These are phyloP conservation scores for Lagopus muta DNA, from an alignment of 2,113 vertebrate species.

Conservation along the genomic window DNA sequence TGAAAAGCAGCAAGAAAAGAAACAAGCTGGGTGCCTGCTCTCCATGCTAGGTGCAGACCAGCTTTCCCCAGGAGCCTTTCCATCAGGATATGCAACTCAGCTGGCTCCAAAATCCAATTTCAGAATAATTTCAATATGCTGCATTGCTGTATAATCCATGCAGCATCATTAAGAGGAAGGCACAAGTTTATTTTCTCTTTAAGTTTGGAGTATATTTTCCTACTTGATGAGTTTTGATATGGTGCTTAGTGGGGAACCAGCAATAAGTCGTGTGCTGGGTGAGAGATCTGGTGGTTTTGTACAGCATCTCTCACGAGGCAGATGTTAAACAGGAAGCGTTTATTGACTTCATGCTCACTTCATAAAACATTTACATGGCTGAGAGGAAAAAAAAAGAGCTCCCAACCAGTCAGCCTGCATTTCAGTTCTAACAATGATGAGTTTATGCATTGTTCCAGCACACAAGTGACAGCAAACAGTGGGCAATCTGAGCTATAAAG, in stretches of 20 bases:
- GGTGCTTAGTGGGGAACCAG: conserved; percentile 19
- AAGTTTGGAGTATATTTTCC: not conserved
- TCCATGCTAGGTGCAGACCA: not conserved
- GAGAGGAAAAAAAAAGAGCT: conserved; percentile 13
- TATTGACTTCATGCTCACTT: conserved; percentile 61
- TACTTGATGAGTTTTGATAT: conserved; percentile 1
- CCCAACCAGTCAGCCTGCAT: not conserved
- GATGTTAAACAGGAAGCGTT: conserved; percentile 45
- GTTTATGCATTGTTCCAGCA: conserved; percentile 9
- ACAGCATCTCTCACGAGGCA: conserved; percentile 38
- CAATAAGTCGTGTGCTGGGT: not conserved
- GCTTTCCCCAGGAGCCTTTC: not conserved
- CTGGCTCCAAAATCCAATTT: conserved; percentile 13
- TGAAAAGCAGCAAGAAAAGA: not conserved
- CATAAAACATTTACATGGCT: conserved; percentile 36
- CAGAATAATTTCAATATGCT: not conserved
- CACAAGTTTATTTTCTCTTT: not conserved
- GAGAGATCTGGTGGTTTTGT: conserved; percentile 19
- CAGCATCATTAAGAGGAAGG: conserved; percentile 8
- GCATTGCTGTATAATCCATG: not conserved
- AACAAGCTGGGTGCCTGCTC: not conserved
- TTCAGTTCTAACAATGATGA: conserved; percentile 17
- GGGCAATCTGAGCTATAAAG: not conserved
- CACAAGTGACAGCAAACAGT: not conserved
- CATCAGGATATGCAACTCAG: not conserved